Evolutionary conservation across 1,140 invertebrate genomes (phyloP), one percentile per base, ranked within the genome.

Genomic region (Hycleus cichorii): DNA sequence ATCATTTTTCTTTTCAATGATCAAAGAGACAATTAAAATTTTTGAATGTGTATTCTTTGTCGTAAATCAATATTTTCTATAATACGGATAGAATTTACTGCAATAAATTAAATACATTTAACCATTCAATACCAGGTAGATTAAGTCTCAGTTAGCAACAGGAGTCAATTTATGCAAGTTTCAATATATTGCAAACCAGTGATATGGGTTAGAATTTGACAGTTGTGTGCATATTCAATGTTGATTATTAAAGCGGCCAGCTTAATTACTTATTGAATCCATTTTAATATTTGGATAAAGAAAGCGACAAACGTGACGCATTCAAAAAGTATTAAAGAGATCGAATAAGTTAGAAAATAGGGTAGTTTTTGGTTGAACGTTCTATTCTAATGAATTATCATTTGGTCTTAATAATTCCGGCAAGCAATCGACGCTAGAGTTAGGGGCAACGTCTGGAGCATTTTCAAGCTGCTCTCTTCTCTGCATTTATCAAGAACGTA

Each of bases 401-500:
- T 64, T 62, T 59, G 53, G 60, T 64, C 63, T 65, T 66, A 60
- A 68, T 68, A 66, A 68, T 64, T 64, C 58, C 57, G 32, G 49
- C 51, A 49, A 51, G 56, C 52, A 39, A 57, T 48, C 46, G 54
- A 61, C 48, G 57, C 49, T 54, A 54, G 24, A 47, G 32, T 7
- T 32, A 32, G 32, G 32, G 32, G 59, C 57, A 60, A 60, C 49
- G 61, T 59, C 57, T 59, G 49, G 61, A 57, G 53, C 61, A 50
- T 63, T 57, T 62, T 62, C 57, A 58, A 55, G 57, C 56, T 58
- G 57, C 45, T 59, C 61, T 62, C 53, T 62, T 63, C 57, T 69
- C 64, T 65, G 64, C 69, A 71, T 72, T 72, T 70, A 71, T 72
- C 69, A 72, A 70, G 65, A 63, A 69, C 63, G 65, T 59, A 68